Base-by-base conservation (phyloP, 2,797 vertebrate genomes). In the Diglossa cyanea region DNA sequence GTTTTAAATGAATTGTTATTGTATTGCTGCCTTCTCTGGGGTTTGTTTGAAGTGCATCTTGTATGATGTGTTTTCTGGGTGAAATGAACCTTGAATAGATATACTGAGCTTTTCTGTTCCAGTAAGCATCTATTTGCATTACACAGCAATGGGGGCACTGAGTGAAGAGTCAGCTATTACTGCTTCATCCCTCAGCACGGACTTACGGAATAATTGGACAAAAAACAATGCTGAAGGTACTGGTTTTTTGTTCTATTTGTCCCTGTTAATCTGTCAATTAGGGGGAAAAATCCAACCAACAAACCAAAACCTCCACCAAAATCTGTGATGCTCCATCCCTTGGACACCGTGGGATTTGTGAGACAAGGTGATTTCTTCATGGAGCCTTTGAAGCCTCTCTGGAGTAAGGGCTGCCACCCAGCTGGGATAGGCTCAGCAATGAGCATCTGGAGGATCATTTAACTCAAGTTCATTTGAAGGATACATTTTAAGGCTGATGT, bases 211-310 rank as follows among this genome's bases (percentile, higher is more conserved):
- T 91, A 97, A 97, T 55, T 96, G 96, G 96, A 98, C 97, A 74
- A 86, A 95, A 92, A 97, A 94, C 92, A 90, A 88, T 79, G 31
- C 97, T 21, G 94, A 96, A 98, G 98, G 98, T 98, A 98, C 75
- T 94, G 81, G 26, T 55, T 79, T 90, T 87, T 39, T 86, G 50
- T 89, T 89, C 57, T 87, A 9, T 87, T 85, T 66, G 20, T 79
- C 24, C 74, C 23, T 76, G 2, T 83, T 87, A 9, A 51, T 51
- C 31, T 72, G 28, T 79, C 44, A 10, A 1, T 81, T 40, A 7
- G 25, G 48, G 23, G 26, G 53, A 54, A 44, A 42, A 11, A 0
- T 5, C 17, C 40, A 51, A 33, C 21, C 37, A 44, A 10, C 42
- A 57, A 35, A 40, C 9, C 16, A 54, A 55, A 68, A 62, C 1